Base-by-base conservation (phyloP, 92 coral and sea anemone genomes). In the Parazoanthus darwini region DNA sequence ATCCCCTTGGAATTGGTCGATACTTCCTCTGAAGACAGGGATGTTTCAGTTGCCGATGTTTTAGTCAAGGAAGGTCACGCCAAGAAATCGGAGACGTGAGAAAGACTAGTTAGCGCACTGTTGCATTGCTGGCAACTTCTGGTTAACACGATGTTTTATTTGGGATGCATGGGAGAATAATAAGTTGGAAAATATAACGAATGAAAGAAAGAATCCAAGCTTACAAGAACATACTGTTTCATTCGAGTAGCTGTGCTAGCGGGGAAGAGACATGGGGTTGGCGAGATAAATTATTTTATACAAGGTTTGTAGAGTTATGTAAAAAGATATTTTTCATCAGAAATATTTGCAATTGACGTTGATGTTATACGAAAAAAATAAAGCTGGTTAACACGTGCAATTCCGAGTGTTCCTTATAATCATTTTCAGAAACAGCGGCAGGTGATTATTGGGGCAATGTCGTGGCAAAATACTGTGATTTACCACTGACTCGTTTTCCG, bases 1-100 rank as follows among this genome's bases (percentile, higher is more conserved):
- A 77, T 95, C 5, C 91, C 86, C 7, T 74, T 97, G 38, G 93
- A 91, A 73, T 91, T 97, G 35, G 95, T 87, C 74, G 98, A 97
- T 81, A 97, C 99, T 1, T 93, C 96, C 0, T 86, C 67, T 50
- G 85, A 89, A 4, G 90, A 88, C 13, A 86, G 89, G 9, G 99
- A 97, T 72, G 35, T 97, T 23, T 79, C 86, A 48, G 80, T 97
- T 38, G 94, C 97, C 4, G 91, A 95, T 42, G 92, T 91, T 25
- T 90, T 97, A 15, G 82, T 92, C n/a, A 79, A 74, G 16, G 96
- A 93, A 78, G 91, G 96, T 3, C 73, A 93, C 16, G 96, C 94
- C 11, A 91, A 88, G 85, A 78, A 81, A 58, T 84, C 87, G 42
- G 87, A 73, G 56, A 44, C 26, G 9, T 46, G 7, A 16, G 25